Base-by-base conservation (phyloP, 2,797 vertebrate species). In the Acipenser transmontanus region DNA sequence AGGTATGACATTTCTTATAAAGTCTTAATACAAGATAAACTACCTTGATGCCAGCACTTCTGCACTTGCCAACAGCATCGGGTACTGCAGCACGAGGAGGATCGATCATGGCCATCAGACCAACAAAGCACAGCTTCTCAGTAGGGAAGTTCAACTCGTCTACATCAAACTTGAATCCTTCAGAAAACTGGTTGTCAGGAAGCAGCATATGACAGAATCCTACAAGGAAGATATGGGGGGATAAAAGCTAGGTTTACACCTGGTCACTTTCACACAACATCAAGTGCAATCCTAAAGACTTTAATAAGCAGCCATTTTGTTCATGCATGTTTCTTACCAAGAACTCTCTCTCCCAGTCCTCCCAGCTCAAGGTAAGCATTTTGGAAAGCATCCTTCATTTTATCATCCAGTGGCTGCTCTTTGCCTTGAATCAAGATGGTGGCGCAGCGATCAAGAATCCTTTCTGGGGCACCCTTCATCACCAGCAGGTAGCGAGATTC, bases 41-140 rank as follows among this genome's bases (percentile, higher is more conserved):
- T 82, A 93, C 95, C 92, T 98, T 98, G 72, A 98, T 98, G 62
- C 96, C 95, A 50, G 95, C 95, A 0, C 96, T 98, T 54, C 96
- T 90, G 79, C 96, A 98, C 74, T 98, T 98, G 59, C 94, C 93
- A 17, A 98, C 96, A 1, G 96, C 96, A n/a, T 98, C 95, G 0
- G 96, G 96, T 69, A 98, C 96, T 4, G 96, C 95, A 0, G 96
- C 96, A 69, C 96, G 91, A 10, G 95, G 95, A 50, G 96, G 96
- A 71, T 98, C 95, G 0, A 98, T 98, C 96, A 98, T 98, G 69
- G 95, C 91, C 85, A 98, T 98, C 65, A 98, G 85, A 11, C 96
- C 96, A 0, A 94, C 75, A 14, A 98, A 98, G 82, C 95, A 98
- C 59, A 98, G 86, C 0, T 94, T 94, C 6, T 95, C 93, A 0